Evolutionary conservation across 2,888 invertebrate species (phyloP), one percentile per base, ranked within the genome.

Genomic region (Rhaphigaster nebulosa): DNA sequence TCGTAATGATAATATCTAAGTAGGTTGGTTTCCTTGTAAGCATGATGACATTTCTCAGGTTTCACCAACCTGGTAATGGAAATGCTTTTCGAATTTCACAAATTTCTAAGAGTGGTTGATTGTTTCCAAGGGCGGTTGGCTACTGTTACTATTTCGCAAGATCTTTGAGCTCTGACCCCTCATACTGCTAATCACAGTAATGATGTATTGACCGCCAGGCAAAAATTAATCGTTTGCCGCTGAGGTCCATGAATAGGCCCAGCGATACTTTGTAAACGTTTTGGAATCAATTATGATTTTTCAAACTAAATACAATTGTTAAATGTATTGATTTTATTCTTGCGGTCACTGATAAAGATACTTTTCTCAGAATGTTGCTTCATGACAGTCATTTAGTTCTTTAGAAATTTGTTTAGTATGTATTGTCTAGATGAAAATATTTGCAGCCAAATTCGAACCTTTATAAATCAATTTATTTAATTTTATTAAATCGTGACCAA

Each of bases 1-100:
- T 76, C 70, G 70, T 76, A 38, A 76, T 76, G 70, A 76, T 34
- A 76, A 20, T 76, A 76, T 76, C 70, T 76, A 76, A 76, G 70
- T 76, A 38, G 70, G 70, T 76, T 76, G 70, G 34, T 76, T 76
- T 20, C 70, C 70, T 38, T 38, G 18, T 8, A 8, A 38, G 70
- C 70, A 20, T 70, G 34, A 76, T 38, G 70, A 76, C 70, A 76
- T 38, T 38, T 20, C 0, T 38, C 8, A 8, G 70, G 20, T 20
- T 76, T 76, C 70, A 38, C 34, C 20, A 65, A 29, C 23, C 34
- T 23, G 0, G 0, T 3, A 70, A 70, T 70, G 60, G 5, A 29
- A 34, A 34, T 18, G 20, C 38, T 23, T 29, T 76, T 38, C 20
- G 34, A 34, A 76, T 15, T 65, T 10, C n/a, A 65, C 18, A 65